These are phyloP conservation scores for Cyprinodon variegatus DNA, from an alignment of 2,113 vertebrate genomes.

Conservation along the genomic window DNA sequence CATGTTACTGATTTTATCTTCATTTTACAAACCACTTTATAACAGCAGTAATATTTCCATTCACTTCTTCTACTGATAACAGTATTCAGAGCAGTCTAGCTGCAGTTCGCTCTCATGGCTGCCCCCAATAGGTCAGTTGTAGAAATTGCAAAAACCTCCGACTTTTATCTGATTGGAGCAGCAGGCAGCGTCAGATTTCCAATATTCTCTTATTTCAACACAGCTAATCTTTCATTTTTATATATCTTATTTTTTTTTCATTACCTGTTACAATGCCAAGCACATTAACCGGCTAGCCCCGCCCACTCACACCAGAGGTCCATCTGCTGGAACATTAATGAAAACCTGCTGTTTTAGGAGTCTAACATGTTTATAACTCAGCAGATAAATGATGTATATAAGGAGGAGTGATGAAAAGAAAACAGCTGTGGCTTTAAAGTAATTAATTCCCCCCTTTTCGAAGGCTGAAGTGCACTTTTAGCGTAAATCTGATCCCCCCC, in stretches of 20 bases:
- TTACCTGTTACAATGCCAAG: neutral
- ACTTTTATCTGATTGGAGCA: neutral
- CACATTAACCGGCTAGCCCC: too few species aligned
- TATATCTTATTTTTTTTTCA: neutral
- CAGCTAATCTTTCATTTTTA: neutral
- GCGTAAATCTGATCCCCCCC: too few species aligned
- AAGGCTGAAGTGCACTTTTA: too few species aligned
- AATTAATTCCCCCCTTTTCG: too few species aligned
- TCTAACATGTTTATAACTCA: neutral
- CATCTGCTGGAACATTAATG: neutral
- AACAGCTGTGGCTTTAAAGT: too few species aligned
- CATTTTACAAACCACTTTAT: too few species aligned
- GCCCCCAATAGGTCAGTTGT: neutral
- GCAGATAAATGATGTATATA: slow-evolving; percentile 25
- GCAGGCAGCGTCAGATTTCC: too few species aligned
- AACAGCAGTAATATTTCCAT: neutral
- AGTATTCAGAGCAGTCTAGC: neutral
- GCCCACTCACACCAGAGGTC: neutral
- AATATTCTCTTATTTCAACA: neutral
- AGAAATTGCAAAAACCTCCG: neutral
- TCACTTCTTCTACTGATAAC: neutral
- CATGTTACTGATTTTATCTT: neutral
- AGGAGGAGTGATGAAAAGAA: slow-evolving; percentile 15
- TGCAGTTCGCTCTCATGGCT: neutral
- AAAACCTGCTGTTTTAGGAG: neutral